phyloP scores from a whole-genome alignment of 2,888 invertebrate species.

The Dasysyrphus tricinctus region DNA sequence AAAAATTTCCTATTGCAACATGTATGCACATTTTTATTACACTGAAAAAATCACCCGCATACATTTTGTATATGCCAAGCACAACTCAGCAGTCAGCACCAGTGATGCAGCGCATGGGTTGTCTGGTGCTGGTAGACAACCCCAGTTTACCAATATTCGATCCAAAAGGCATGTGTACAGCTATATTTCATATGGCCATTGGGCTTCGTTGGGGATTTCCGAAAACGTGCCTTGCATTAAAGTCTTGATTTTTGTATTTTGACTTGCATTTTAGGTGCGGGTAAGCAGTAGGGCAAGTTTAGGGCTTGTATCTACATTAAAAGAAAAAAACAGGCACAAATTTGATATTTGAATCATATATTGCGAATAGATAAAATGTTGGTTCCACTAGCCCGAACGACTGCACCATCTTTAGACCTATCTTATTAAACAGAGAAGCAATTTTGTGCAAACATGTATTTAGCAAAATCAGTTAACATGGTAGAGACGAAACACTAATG shows the following conservation, averaged over 20 bases:
- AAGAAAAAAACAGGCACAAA: neutral
- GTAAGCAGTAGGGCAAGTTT: neutral
- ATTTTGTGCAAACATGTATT: no score
- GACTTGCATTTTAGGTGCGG: neutral
- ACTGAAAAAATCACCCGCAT: slow-evolving; percentile 36
- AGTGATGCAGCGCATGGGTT: neutral
- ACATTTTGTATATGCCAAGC: slow-evolving; percentile 57
- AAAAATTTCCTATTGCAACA: neutral
- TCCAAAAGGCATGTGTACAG: neutral
- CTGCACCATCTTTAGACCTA: neutral
- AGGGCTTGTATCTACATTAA: neutral
- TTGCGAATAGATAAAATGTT: neutral
- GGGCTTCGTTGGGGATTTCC: slow-evolving; percentile 29
- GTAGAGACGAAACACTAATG: no score
- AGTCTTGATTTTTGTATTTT: slow-evolving; percentile 6
- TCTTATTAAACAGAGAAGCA: no score
- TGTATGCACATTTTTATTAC: slow-evolving; percentile 10
- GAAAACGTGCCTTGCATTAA: slow-evolving; percentile 55
- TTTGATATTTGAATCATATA: neutral
- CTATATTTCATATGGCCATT: slow-evolving; percentile 6
- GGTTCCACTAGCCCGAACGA: neutral
- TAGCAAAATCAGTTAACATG: no score
- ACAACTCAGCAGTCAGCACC: slow-evolving; percentile 5
- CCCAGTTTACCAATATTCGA: slow-evolving; percentile 8
- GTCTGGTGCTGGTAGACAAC: slow-evolving; percentile 51